These are phyloP conservation scores for Dreissena rostriformis DNA, from an alignment of 1,140 invertebrate species.

Conservation along the genomic window DNA sequence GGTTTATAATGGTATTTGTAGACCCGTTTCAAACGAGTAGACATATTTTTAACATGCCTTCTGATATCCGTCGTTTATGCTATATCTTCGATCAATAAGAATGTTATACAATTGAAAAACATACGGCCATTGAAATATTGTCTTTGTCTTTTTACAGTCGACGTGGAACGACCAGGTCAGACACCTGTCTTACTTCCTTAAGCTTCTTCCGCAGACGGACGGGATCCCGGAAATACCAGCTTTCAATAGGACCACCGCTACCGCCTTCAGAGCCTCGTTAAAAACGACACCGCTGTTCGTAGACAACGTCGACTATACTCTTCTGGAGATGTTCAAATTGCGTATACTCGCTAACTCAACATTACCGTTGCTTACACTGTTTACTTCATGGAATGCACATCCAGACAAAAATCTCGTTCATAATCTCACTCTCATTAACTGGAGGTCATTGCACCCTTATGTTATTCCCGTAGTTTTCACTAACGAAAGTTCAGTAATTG, in stretches of 20 bases:
- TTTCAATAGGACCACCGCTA: too few species aligned
- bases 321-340: slow-evolving; percentile 19
- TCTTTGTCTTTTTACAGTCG: slow-evolving; percentile 27
- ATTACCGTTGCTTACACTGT: slow-evolving; percentile 57
- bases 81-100: too few species aligned
- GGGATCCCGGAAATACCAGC: slow-evolving; percentile 3
- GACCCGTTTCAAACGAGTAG: too few species aligned
- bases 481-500: slow-evolving; percentile 32
- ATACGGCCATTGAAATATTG: too few species aligned
- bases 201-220: slow-evolving; percentile 41
- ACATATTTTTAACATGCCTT: too few species aligned
- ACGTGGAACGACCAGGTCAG: slow-evolving; percentile 27
- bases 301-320: not conserved
- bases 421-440: slow-evolving; percentile 63
- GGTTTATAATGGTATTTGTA: too few species aligned
- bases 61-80: too few species aligned
- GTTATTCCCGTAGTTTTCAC: slow-evolving; percentile 60
- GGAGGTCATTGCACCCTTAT: slow-evolving; percentile 56
- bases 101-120: too few species aligned
- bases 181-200: slow-evolving; percentile 27
- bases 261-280: too few species aligned
- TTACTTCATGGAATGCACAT: slow-evolving; percentile 54
- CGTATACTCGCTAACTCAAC: slow-evolving; percentile 17
- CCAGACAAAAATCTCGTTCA: slow-evolving; percentile 58
- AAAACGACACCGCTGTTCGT: not conserved